phyloP scores from a whole-genome alignment of 2,113 vertebrate species.

The Rhinopomastus cyanomelas region DNA sequence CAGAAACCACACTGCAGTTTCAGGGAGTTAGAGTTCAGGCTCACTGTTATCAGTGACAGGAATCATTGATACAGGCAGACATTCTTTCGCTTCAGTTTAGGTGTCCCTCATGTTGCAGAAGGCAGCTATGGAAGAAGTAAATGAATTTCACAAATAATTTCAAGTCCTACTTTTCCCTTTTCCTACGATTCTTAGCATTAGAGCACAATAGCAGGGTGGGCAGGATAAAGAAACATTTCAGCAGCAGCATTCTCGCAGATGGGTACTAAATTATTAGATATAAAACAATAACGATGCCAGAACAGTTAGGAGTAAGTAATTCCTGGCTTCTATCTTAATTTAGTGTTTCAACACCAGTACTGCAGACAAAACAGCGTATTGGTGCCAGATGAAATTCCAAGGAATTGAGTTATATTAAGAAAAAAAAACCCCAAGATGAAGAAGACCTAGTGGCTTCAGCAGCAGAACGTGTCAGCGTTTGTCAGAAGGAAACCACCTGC shows the following conservation, averaged over 20 bases:
- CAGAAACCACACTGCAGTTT: background rate
- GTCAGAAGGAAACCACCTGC: background rate
- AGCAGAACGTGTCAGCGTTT: background rate
- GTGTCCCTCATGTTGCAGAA: background rate
- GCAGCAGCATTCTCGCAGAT: background rate
- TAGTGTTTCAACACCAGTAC: background rate
- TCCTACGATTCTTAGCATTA: rapidly evolving
- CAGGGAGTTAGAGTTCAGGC: background rate
- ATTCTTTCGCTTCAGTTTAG: background rate
- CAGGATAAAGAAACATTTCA: background rate
- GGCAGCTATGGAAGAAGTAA: background rate
- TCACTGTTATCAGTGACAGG: background rate
- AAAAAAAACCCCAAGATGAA: background rate
- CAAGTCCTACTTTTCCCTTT: background rate
- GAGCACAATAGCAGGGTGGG: background rate
- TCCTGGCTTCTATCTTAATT: background rate
- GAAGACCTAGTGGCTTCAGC: background rate
- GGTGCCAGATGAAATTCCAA: background rate
- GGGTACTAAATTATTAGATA: background rate
- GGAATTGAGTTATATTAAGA: background rate
- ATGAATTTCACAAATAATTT: background rate
- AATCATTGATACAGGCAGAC: background rate
- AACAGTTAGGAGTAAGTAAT: background rate
- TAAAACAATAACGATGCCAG: background rate
- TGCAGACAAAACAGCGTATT: background rate